Evolutionary conservation across 1,140 invertebrate genomes (phyloP), one percentile per base, ranked within the genome.

Genomic region (Zaprionus nigranus): DNA sequence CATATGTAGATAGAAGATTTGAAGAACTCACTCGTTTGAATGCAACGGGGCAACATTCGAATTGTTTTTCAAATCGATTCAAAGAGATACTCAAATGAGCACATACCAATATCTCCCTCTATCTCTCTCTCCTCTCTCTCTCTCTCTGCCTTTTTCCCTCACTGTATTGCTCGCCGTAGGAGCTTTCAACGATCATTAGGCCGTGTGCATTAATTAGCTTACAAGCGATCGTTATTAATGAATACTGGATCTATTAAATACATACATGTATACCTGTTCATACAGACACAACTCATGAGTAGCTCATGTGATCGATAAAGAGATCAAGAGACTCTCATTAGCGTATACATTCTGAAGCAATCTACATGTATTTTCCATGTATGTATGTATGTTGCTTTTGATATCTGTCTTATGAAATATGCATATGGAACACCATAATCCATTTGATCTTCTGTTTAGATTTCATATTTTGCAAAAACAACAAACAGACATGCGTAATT

Each of bases 161-260:
- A 5, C 3, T 51, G 17, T 51, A 6, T 22, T 20, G 22, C 46
- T 20, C 40, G 40, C 40, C 7, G 6, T 46, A 17, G 40, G n/a
- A 51, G 46, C 46, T 51, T 51, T 51, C 46, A 63, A 57, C 28
- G 60, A 70, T 70, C 68, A 28, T 71, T 71, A 64, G 40, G 20
- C 20, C 49, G 12, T 56, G 12, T 64, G 68, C 61, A 71, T 71
- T 71, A 71, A 71, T 71, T 72, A 72, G 69, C 46, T 51, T 51
- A 20, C 20, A 28, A 70, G 36, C 38, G 69, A 72, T 58, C 38
- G 54, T 49, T 46, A 66, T 57, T 49, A 49, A 58, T 66, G 54
- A 46, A 57, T 66, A n/a, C 26, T 34, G 36, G 53, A 66, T 22
- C 43, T 63, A 34, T 34, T 34, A 12, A 13, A n/a, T 63, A 36